Evolutionary conservation across 2,888 invertebrate genomes (phyloP), one percentile per base, ranked within the genome.

Genomic region (Ophion ventricosus): DNA sequence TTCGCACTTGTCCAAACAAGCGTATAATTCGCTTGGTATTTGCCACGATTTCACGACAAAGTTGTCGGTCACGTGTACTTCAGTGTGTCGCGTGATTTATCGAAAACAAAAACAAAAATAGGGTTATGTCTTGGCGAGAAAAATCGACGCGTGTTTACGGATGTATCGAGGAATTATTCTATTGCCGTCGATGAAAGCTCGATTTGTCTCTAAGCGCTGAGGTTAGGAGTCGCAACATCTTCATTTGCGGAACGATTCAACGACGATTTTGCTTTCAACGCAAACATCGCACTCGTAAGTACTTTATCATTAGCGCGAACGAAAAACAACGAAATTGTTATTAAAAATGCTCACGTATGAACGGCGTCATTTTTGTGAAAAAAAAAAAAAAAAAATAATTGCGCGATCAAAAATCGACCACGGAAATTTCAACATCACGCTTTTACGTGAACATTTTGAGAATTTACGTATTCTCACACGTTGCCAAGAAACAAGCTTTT

Each of bases 81-180:
- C 43, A 23, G 8, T 17, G 67, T 43, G 43, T 25, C 17, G 66
- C 14, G 49, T 43, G 67, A 49, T 23, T 67, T 14, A 5, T 25
- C 67, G 11, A 35, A 67, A 49, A 66, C 23, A n/a, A n/a, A n/a
- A n/a, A n/a, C n/a, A n/a, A n/a, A 67, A 67, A 43, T 67, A 49
- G 67, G 67, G 67, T 43, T 67, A 67, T 49, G 49, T 49, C 4
- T 2, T 49, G 49, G 14, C 49, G 49, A 17, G 17, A 17, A 14
- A 49, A 17, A 49, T 49, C 49, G 14, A 49, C 49, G 49, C 14
- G 49, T 49, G 14, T 49, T 49, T 49, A 49, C 49, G 14, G 11
- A 1, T 11, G 49, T 17, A 17, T 17, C 49, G 49, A 49, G 14
- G 49, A 49, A 17, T 49, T 49, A 2, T 14, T 4, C 2, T 17